Evolutionary conservation across 2,888 invertebrate genomes (phyloP).

Genomic region (Rotaria macrura): DNA sequence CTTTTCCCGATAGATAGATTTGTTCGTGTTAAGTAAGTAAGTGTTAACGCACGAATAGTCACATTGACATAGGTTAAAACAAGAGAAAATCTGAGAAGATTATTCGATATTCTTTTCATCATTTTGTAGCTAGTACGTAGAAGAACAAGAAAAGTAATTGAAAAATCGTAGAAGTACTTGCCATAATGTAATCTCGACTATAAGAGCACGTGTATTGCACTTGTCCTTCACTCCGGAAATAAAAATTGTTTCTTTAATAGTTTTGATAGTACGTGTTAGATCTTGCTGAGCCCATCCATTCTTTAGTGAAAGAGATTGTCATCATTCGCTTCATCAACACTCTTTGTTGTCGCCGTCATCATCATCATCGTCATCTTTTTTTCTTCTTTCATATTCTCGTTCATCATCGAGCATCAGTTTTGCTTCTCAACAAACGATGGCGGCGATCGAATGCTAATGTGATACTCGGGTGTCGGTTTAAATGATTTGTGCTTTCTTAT

Average conservation of each 20-base stretch:
- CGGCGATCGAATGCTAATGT: not conserved
- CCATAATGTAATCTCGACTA: not conserved
- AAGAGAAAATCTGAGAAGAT: not conserved
- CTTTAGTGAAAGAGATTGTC: not conserved
- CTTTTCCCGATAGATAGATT: not conserved
- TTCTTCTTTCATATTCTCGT: not conserved
- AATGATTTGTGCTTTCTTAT: not conserved
- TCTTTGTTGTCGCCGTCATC: not conserved
- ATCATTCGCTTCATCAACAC: not conserved
- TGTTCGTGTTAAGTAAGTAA: not conserved
- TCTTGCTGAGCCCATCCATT: not conserved
- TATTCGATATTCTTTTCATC: not conserved
- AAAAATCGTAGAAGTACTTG: not conserved
- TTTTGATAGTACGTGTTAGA: not conserved
- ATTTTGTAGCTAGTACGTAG: not conserved
- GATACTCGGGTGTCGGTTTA: not conserved
- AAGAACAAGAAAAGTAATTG: not conserved
- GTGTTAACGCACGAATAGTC: not conserved
- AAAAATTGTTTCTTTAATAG: not conserved
- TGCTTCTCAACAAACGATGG: not conserved
- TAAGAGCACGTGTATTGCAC: not conserved
- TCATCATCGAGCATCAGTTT: not conserved
- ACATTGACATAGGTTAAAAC: not conserved
- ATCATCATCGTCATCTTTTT: not conserved
- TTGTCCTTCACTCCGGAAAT: not conserved